Evolutionary conservation across 1,140 invertebrate genomes (phyloP), one percentile per base, ranked within the genome.

Genomic region (Rhagoletis zephyria): DNA sequence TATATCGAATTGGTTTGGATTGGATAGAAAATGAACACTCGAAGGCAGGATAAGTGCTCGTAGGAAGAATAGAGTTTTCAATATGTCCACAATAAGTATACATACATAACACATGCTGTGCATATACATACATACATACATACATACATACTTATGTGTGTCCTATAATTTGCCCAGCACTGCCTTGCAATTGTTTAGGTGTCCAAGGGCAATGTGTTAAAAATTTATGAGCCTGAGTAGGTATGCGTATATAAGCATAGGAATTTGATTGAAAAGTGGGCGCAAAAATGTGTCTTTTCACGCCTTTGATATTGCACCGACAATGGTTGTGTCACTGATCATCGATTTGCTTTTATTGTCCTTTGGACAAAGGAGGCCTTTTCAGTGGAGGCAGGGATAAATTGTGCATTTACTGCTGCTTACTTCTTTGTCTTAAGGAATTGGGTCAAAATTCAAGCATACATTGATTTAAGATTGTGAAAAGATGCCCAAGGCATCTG

Each of bases 281-380:
- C 74, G 12, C 74, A 51, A 56, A 81, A 56, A 30, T 81, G 48
- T 81, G 6, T 4, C 19, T 14, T 81, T 51, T 56, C 74, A 59
- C 74, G 74, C 74, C 74, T 81, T 81, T 81, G 74, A 81, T 81
- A 56, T 81, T 56, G n/a, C 74, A 56, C 74, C 74, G 74, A 81
- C 74, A 70, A 70, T 48, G 40, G 6, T 45, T 30, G 40, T 56
- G 30, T 74, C 45, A 14, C 5, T 10, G 14, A 74, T 5, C 16
- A 30, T 19, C 4, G 48, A 81, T 56, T 81, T 56, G n/a, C n/a
- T 19, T 12, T 59, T 81, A 81, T 81, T 81, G 48, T 59, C 19
- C 16, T 7, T 81, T 81, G 48, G 48, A 59, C 45, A 81, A 81
- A 30, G 14, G n/a, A 30, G 51, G 0, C 6, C 16, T 81, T 81